Base-by-base conservation (phyloP, 1,140 invertebrate genomes). In the Drosophila orosa region DNA sequence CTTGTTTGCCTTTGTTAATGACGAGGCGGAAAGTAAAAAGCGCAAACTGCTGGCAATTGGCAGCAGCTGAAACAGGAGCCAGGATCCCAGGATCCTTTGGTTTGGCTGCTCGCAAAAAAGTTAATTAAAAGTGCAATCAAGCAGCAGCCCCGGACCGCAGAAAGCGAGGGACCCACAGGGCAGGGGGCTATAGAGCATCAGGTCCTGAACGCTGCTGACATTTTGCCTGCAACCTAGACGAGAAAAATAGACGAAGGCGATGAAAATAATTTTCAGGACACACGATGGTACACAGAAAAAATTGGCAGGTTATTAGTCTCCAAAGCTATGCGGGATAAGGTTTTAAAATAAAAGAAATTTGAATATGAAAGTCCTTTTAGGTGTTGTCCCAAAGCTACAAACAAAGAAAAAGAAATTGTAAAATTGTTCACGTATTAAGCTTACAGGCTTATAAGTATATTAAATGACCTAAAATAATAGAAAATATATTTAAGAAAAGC, bases 121-220 rank as follows among this genome's bases (percentile, higher is more conserved):
- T 89, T 89, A 89, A 89, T 89, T 89, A 89, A 89, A 89, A 89
- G 84, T 80, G 84, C 85, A 89, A 89, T 90, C 80, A 89, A 80
- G 84, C 85, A 77, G 61, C 61, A 71, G 67, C 63, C 57, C 52
- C 50, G 68, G 61, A 73, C 45, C 73, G 42, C 78, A 72, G 48
- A 55, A 39, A 33, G 44, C 55, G 44, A 37, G 15, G 19, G 52
- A 24, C 45, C 33, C 25, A 35, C 6, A 66, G 59, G 63, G 60
- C 65, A 48, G 67, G 35, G 10, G 15, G 27, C 40, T 39, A 58
- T 58, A 57, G 50, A 66, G 60, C 75, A 81, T 74, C 74, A 63
- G 59, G 68, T 48, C 66, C 68, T 58, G 52, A 72, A 71, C 68
- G 68, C 39, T 33, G 68, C 68, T 71, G 68, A 72, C 68, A 72